phyloP scores from a whole-genome alignment of 2,888 invertebrate species.

The Dendrolimus pini region DNA sequence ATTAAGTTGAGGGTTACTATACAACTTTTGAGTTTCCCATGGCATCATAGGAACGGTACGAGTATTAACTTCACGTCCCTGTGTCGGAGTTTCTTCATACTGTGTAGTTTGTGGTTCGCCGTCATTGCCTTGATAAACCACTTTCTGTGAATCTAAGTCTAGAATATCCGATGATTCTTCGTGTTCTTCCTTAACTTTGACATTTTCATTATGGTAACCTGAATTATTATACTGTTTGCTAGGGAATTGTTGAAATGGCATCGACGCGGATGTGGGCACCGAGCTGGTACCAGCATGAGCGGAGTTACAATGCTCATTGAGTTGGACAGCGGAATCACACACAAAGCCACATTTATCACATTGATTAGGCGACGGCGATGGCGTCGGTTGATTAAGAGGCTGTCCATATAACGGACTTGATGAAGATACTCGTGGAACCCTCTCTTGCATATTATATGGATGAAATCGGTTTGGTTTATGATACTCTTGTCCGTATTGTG shows the following conservation, averaged over 20 bases:
- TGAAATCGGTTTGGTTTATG: conserved; percentile 66
- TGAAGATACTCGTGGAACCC: conserved; percentile 69
- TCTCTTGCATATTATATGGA: conserved; percentile 73
- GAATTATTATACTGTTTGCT: conserved; percentile 64
- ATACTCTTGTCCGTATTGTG: conserved; percentile 63
- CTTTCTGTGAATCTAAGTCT: conserved; percentile 93
- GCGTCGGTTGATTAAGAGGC: conserved; percentile 80
- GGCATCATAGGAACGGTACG: conserved; percentile 78
- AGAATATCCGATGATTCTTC: conserved; percentile 88
- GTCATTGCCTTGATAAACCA: conserved; percentile 83
- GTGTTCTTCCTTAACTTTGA: conserved; percentile 79
- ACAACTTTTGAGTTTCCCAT: conserved; percentile 71
- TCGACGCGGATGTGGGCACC: conserved; percentile 54
- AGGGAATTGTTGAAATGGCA: conserved; percentile 73
- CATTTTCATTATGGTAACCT: conserved; percentile 61
- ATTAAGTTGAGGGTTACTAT: conserved; percentile 60
- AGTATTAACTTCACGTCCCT: conserved; percentile 60
- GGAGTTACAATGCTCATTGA: conserved; percentile 84
- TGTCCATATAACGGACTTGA: conserved; percentile 76
- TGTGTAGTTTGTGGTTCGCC: conserved; percentile 56
- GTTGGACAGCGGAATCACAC: conserved; percentile 83
- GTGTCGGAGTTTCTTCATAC: conserved; percentile 54
- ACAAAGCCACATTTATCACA: conserved; percentile 91
- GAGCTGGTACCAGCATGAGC: conserved; percentile 76
- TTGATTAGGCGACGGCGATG: conserved; percentile 84